Conservation (phyloP, 1,140 invertebrate genomes). For the Neodiprion pinetum region DNA sequence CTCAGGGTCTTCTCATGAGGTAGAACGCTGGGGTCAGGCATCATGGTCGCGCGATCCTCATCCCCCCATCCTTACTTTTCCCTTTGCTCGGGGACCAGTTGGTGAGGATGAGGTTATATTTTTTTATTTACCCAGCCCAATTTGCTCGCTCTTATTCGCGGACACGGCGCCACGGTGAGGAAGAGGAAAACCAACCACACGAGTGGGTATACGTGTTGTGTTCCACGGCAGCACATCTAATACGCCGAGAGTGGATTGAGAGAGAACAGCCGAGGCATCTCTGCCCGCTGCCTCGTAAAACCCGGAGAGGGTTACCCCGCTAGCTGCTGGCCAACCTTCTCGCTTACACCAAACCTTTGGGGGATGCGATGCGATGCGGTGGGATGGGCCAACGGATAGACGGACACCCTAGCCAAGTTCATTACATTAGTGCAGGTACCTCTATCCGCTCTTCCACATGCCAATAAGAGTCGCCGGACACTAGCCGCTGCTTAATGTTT, state of each 20-base stretch:
- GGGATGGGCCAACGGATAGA: not conserved
- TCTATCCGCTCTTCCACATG: conserved; percentile 16
- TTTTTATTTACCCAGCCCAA: not conserved
- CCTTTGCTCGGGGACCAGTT: not conserved
- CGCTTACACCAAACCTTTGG: too few species aligned
- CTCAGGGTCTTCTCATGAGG: too few species aligned
- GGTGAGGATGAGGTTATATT: not conserved
- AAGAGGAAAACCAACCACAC: too few species aligned
- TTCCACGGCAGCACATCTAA: not conserved
- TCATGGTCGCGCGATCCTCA: not conserved
- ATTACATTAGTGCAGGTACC: conserved; percentile 31
- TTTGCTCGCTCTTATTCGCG: not conserved
- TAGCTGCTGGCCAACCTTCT: too few species aligned
- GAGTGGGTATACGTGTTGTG: not conserved
- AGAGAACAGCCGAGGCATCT: not conserved
- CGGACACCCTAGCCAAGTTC: conserved; percentile 20
- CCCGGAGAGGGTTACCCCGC: not conserved
- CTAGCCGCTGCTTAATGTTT: conserved; percentile 28
- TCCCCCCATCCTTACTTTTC: not conserved
- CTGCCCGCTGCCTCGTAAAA: not conserved
- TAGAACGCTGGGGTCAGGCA: too few species aligned
- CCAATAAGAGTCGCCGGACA: conserved; percentile 27
- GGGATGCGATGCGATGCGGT: too few species aligned
- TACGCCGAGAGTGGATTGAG: not conserved
- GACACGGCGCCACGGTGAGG: not conserved